These are phyloP conservation scores for Hylyphantes graminicola DNA, from an alignment of 1,140 invertebrate species.

Conservation along the genomic window DNA sequence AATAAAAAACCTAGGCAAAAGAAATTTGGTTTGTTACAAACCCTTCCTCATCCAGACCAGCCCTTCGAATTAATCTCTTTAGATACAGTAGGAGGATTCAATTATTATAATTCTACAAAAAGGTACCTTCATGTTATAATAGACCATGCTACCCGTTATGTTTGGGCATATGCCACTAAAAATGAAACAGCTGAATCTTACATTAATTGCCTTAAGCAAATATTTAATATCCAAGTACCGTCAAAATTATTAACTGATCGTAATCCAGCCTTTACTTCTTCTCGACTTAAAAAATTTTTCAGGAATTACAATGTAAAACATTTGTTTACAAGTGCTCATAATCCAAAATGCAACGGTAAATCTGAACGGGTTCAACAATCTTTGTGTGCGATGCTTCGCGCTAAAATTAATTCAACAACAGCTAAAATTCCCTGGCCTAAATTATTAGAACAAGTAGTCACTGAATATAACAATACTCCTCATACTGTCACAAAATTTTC, in stretches of 20 bases:
- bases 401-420: neutral
- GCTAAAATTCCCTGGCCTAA: constrained; percentile 1
- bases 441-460: constrained; percentile 4
- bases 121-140: constrained; percentile 17
- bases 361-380: neutral
- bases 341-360: neutral
- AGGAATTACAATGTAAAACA: neutral
- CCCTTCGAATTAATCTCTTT: constrained; percentile 9
- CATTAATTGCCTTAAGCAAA: constrained; percentile 14
- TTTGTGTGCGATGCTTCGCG: neutral
- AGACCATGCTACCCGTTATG: constrained; percentile 8
- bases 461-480: neutral
- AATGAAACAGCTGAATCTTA: constrained; percentile 11
- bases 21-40: neutral
- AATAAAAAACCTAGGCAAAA: constrained; percentile 9
- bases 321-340: neutral
- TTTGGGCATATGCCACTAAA: neutral
- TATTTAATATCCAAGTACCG: constrained; percentile 6
- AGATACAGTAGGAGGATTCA: neutral
- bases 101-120: constrained; percentile 14
- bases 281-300: neutral
- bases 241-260: neutral
- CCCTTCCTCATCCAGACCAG: neutral
- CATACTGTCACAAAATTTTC: neutral
- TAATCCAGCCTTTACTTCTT: neutral